These are phyloP conservation scores for Dryococelus australis DNA, from an alignment of 2,888 invertebrate species.

Conservation along the genomic window DNA sequence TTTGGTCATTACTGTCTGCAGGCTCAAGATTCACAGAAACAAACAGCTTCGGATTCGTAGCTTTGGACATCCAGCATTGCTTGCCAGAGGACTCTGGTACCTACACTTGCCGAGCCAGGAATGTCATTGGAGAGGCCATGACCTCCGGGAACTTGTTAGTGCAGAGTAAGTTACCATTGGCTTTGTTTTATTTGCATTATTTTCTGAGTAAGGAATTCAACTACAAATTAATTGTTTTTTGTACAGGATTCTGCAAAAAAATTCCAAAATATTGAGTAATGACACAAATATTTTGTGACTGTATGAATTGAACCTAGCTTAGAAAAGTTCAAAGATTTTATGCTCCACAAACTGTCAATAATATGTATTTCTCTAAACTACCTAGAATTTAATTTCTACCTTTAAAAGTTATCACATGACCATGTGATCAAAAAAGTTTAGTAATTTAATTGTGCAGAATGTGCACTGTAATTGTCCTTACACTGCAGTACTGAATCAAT, in stretches of 20 bases:
- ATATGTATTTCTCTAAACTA: no score
- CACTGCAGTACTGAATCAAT: no score
- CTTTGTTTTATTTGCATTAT: neutral
- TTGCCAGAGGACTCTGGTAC: constrained; percentile 96
- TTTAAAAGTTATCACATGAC: no score
- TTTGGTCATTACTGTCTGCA: constrained; percentile 37
- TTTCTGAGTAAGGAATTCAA: neutral
- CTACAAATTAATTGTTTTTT: neutral
- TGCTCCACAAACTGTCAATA: no score
- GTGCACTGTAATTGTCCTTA: no score
- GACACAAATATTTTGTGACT: neutral
- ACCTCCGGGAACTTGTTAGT: constrained; percentile 88
- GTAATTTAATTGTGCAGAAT: no score
- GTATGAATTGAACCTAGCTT: no score
- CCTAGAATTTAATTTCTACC: no score
- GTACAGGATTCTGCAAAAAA: neutral
- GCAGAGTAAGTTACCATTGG: constrained; percentile 67
- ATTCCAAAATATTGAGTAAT: neutral
- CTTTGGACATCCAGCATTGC: constrained; percentile 93
- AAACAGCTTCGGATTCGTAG: constrained; percentile 97
- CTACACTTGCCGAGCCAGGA: constrained; percentile 93
- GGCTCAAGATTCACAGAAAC: constrained; percentile 94
- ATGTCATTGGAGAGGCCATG: constrained; percentile 90
- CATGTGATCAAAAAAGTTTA: no score
- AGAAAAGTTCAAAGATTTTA: no score